These are phyloP conservation scores for zebrafish (Danio rerio) DNA, from an alignment of 2,113 vertebrate species.

Conservation along the genomic window DNA sequence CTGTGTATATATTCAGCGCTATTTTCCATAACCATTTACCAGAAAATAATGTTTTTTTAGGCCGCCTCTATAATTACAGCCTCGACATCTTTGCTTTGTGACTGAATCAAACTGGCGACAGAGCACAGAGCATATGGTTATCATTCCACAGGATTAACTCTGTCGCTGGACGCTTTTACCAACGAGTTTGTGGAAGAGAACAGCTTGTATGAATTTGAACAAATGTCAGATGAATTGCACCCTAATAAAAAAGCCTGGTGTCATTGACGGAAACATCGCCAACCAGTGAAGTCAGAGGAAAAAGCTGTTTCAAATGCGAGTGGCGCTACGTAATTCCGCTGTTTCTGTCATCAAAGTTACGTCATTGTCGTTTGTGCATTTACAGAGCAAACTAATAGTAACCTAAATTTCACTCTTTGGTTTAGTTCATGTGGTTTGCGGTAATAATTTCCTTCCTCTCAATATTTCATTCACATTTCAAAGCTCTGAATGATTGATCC, in stretches of 20 bases:
- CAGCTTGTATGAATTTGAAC: conserved; percentile 34
- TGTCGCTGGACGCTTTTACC: conserved; percentile 20
- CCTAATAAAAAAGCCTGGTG: conserved; percentile 25
- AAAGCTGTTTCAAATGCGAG: background rate
- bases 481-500: background rate
- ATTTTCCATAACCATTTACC: conserved; percentile 48
- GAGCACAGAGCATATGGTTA: conserved; percentile 41
- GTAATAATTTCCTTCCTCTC: conserved; percentile 12
- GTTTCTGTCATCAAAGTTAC: conserved; percentile 38
- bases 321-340: background rate
- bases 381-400: conserved; percentile 26
- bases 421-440: background rate
- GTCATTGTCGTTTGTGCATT: conserved; percentile 40
- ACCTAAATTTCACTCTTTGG: conserved; percentile 18
- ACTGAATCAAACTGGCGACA: conserved; percentile 34
- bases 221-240: conserved; percentile 19
- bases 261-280: conserved; percentile 23
- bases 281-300: conserved; percentile 5
- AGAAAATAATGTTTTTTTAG: conserved; percentile 54
- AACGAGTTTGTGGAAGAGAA: conserved; percentile 25
- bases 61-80: conserved; percentile 42
- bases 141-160: conserved; percentile 42
- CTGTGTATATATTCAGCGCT: conserved; percentile 5
- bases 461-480: background rate
- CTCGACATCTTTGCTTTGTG: conserved; percentile 35